These are phyloP conservation scores for Thalassaphorura encarpata DNA, from an alignment of 1,140 invertebrate genomes.

Conservation along the genomic window DNA sequence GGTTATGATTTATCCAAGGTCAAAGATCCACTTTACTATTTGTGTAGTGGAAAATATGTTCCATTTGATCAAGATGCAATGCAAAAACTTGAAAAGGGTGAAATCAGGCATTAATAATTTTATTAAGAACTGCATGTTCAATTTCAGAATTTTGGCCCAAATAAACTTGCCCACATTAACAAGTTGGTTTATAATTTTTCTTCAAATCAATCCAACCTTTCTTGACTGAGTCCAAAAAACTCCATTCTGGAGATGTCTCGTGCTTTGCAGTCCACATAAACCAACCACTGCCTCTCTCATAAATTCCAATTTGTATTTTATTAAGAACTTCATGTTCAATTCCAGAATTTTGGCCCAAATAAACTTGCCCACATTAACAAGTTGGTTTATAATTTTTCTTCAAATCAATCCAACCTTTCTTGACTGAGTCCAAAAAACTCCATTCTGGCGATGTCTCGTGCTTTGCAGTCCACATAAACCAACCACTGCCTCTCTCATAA, in stretches of 20 bases:
- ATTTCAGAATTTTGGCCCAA: too few relatives aligned
- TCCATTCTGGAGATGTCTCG: slow-evolving; percentile 12
- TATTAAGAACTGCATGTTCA: too few relatives aligned
- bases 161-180: too few relatives aligned
- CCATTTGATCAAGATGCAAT: slow-evolving; percentile 51
- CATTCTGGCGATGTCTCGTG: slow-evolving; percentile 16
- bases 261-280: slow-evolving; percentile 29
- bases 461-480: slow-evolving; percentile 28
- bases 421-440: slow-evolving; percentile 7
- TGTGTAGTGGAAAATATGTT: slow-evolving; percentile 50
- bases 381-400: neutral
- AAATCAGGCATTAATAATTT: slow-evolving; percentile 30
- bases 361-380: too few relatives aligned
- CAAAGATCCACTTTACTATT: slow-evolving; percentile 59
- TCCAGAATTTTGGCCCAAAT: too few relatives aligned
- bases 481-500: slow-evolving; percentile 17
- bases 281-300: slow-evolving; percentile 17
- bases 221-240: slow-evolving; percentile 1
- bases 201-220: slow-evolving; percentile 18
- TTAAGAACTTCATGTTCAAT: too few relatives aligned
- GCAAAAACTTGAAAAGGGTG: slow-evolving; percentile 20
- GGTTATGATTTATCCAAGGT: slow-evolving; percentile 72
- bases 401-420: slow-evolving; percentile 16
- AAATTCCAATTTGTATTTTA: slow-evolving; percentile 29
- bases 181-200: neutral